phyloP scores from a whole-genome alignment of 2,888 invertebrate genomes.

The Campopleginae sp. region DNA sequence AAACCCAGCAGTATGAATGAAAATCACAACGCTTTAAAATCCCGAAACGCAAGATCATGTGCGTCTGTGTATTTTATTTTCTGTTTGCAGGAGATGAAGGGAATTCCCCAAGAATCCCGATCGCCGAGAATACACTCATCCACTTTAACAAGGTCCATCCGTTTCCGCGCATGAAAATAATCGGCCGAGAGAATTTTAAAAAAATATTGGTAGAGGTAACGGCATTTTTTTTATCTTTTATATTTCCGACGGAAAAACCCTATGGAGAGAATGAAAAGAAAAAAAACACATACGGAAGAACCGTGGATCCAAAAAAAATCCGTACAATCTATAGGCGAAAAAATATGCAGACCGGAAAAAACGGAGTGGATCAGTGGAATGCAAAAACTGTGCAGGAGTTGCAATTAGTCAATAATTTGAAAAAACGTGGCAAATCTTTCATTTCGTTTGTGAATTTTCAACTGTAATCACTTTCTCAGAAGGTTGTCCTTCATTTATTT shows the following conservation, averaged over 20 bases:
- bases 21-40: not conserved
- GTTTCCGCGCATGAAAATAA: not conserved
- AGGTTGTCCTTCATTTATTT: too few relatives aligned
- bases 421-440: too few relatives aligned
- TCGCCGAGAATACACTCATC: not conserved
- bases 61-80: not conserved
- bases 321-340: too few relatives aligned
- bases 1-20: not conserved
- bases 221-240: not conserved
- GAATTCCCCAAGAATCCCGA: conserved; percentile 20
- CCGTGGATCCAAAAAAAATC: not conserved
- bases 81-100: not conserved
- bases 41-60: not conserved
- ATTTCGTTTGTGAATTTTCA: too few relatives aligned
- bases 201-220: not conserved
- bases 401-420: too few relatives aligned
- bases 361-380: too few relatives aligned
- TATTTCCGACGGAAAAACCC: not conserved
- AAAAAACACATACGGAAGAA: not conserved
- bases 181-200: not conserved
- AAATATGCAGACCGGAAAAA: too few relatives aligned
- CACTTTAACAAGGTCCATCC: conserved; percentile 2
- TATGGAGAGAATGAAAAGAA: not conserved
- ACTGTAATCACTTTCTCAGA: too few relatives aligned
- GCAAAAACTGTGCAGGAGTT: too few relatives aligned